Evolutionary conservation across 53 echinoderm and acorn worm species (phyloP), one percentile per base, ranked within the genome.

Genomic region (Paracentrotus lividus): DNA sequence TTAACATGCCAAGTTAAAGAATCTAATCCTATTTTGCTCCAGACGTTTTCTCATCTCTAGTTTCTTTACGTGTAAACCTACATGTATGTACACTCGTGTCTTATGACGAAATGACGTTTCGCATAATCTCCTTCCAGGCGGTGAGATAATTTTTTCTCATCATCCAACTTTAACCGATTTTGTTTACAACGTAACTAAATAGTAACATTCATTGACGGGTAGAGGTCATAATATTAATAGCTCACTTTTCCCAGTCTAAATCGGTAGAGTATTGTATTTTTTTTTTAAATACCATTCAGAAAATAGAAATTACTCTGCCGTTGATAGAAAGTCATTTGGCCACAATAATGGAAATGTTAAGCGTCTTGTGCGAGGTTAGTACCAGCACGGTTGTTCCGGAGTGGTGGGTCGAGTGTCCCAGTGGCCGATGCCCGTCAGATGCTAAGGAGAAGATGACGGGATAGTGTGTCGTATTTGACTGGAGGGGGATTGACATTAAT

Each of bases 401-500:
- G 45, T 44, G 47, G 12, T 81, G 81, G 81, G 81, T 81, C 81
- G 81, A 81, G 47, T 44, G 81, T 81, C 81, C 81, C 81, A 47
- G 24, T 81, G 81, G 81, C 47, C 81, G 81, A 81, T 49, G 44
- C 45, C 81, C 81, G 81, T 47, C 49, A 81, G 81, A 81, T 45
- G 8, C n/a, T 45, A 24, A 47, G 81, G 49, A 55, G 86, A 86
- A 34, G 86, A 86, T 86, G 36, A 55, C 38, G 86, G 56, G 86
- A 86, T 86, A 54, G 21, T 54, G 56, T 86, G 86, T 86, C 86
- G 56, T 34, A 56, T 86, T 86, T 86, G 86, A 34, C 86, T 57
- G 86, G 54, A 64, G 61, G 61, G 59, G 65, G 89, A 89, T 59
- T 89, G 61, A 42, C 64, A 89, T 89, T 89, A 89, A 89, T 89